Base-by-base conservation (phyloP, 92 coral and sea anemone species). In the Parazoanthus swiftii region DNA sequence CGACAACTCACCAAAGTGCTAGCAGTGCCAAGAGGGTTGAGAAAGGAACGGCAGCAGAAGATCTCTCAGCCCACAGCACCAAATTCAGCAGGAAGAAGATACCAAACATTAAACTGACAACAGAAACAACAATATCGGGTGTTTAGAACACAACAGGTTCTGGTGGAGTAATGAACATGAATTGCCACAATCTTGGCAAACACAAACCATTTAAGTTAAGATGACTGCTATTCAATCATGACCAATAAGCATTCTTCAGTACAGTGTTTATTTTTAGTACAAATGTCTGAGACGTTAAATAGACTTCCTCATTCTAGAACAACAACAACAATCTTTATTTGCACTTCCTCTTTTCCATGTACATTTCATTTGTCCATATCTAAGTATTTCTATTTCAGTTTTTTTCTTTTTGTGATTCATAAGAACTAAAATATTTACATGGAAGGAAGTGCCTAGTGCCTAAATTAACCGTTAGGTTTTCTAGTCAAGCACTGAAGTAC, bases 11-110 rank as follows among this genome's bases (percentile, higher is more conserved):
- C 99, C 99, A 97, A 88, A 97, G 91, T 20, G 99, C 97, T 72
- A 97, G 85, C 76, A 97, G 77, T 54, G 99, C 99, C 88, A 95
- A 86, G 68, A 97, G 86, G 48, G 99, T 97, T 68, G 97, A 92
- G 73, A 97, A 97, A n/a, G 99, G 99, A 16, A 97, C 94, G 42
- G 99, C 99, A 56, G 99, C 99, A 59, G 99, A 97, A 14, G 99
- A 97, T 2, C 94, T 94, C 79, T 97, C 95, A 5, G 89, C 88
- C 99, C 99, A 97, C 86, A 97, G 88, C 18, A 97, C 96, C 91
- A 97, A 90, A 80, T 97, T 97, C 81, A 97, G 88, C 77, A 94
- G 78, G 88, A 97, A 95, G 90, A 97, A 97, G 75, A 97, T 91
- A 63, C 91, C 88, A 80, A 95, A 97, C 85, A 97, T 93, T 74